These are phyloP conservation scores for Acleris cristana DNA, from an alignment of 2,888 invertebrate species.

Conservation along the genomic window DNA sequence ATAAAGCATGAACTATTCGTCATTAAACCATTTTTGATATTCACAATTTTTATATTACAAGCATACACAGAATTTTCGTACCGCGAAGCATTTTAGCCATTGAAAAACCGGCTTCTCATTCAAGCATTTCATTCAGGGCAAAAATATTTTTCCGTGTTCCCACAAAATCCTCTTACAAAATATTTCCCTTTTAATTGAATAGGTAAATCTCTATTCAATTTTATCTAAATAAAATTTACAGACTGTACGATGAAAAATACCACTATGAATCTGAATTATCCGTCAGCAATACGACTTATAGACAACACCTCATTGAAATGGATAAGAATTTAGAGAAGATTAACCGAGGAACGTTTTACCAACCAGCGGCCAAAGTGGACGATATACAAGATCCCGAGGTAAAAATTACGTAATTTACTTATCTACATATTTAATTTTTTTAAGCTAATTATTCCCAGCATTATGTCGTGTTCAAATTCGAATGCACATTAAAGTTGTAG, in stretches of 20 bases:
- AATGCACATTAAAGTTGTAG: too few relatives aligned
- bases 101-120: not conserved
- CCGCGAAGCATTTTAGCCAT: not conserved
- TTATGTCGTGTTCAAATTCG: too few relatives aligned
- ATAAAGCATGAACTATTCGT: too few relatives aligned
- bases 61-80: too few relatives aligned
- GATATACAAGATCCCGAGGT: slow-evolving; percentile 69
- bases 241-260: slow-evolving; percentile 62
- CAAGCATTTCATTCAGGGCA: not conserved
- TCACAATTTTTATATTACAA: too few relatives aligned
- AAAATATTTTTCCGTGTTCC: not conserved
- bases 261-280: slow-evolving; percentile 59
- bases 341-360: slow-evolving; percentile 65
- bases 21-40: too few relatives aligned
- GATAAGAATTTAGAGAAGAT: slow-evolving; percentile 63
- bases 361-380: slow-evolving; percentile 62
- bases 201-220: too few relatives aligned
- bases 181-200: not conserved
- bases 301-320: slow-evolving; percentile 60
- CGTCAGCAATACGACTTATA: slow-evolving; percentile 60
- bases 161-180: not conserved
- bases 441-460: too few relatives aligned
- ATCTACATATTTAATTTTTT: too few relatives aligned
- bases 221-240: slow-evolving; percentile 32
- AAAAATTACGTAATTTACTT: slow-evolving; percentile 23